Conservation (phyloP, 2,113 vertebrate species). For the Callionymus lyra region DNA sequence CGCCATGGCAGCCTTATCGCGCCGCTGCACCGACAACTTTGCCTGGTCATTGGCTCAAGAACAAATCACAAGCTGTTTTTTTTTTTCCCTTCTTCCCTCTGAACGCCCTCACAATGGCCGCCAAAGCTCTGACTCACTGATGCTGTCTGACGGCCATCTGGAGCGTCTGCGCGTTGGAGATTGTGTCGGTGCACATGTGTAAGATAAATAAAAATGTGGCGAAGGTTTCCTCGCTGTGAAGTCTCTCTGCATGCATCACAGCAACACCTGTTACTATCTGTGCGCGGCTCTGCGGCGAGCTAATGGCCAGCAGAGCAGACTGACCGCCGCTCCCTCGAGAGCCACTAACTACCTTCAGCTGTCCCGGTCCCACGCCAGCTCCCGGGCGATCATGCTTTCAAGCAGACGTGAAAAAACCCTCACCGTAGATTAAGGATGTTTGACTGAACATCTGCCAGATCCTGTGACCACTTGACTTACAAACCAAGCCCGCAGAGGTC, state of each 20-base stretch:
- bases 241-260: conserved; percentile 32
- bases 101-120: conserved; percentile 34
- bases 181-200: conserved; percentile 1
- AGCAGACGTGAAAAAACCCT: no score
- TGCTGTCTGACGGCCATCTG: conserved; percentile 52
- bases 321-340: conserved; percentile 40
- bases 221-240: conserved; percentile 34
- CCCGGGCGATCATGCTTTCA: no score
- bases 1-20: conserved; percentile 52
- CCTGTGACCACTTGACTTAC: no score
- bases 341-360: conserved; percentile 45
- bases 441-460: no score
- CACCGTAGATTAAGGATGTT: no score
- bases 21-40: conserved; percentile 41
- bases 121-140: conserved; percentile 45
- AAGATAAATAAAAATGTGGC: no score
- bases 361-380: conserved; percentile 25
- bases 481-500: no score
- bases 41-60: conserved; percentile 44
- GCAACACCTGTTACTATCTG: conserved; percentile 49
- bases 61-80: conserved; percentile 40
- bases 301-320: conserved; percentile 26
- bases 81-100: background rate
- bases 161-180: conserved; percentile 17
- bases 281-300: conserved; percentile 26